These are phyloP conservation scores for Sialis fuliginosa DNA, from an alignment of 2,888 invertebrate genomes.

Conservation along the genomic window DNA sequence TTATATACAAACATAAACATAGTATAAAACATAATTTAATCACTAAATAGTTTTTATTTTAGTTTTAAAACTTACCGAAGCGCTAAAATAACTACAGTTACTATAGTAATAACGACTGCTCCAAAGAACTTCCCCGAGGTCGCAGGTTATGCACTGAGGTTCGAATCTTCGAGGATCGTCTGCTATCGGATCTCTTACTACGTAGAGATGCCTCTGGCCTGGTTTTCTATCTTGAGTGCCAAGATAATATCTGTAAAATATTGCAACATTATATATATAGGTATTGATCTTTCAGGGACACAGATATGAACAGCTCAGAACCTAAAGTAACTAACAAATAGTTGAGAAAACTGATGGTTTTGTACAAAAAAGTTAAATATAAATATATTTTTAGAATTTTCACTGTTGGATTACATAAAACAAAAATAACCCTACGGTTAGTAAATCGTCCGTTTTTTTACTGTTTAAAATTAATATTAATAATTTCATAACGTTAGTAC, in stretches of 20 bases:
- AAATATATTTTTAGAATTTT: no score
- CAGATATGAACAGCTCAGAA: no score
- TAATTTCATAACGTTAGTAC: no score
- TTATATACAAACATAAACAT: no score
- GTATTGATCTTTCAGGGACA: no score
- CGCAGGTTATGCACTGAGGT: constrained; percentile 76
- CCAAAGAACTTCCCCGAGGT: constrained; percentile 55
- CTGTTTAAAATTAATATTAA: no score
- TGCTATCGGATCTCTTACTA: constrained; percentile 57
- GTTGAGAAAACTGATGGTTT: no score
- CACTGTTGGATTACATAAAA: no score
- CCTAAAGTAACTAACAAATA: no score
- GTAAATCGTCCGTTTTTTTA: no score
- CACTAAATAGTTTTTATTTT: neutral
- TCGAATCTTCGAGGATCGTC: constrained; percentile 50
- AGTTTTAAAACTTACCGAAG: constrained; percentile 36
- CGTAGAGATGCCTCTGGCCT: constrained; percentile 76
- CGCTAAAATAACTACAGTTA: constrained; percentile 76
- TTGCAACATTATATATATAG: neutral
- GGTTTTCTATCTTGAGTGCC: constrained; percentile 70
- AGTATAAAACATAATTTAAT: neutral
- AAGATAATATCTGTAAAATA: constrained; percentile 25
- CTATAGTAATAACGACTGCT: constrained; percentile 62
- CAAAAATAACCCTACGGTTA: no score
- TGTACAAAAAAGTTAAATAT: no score